Conservation (phyloP, 2,888 invertebrate genomes). For the Netelia fuscicornis region DNA sequence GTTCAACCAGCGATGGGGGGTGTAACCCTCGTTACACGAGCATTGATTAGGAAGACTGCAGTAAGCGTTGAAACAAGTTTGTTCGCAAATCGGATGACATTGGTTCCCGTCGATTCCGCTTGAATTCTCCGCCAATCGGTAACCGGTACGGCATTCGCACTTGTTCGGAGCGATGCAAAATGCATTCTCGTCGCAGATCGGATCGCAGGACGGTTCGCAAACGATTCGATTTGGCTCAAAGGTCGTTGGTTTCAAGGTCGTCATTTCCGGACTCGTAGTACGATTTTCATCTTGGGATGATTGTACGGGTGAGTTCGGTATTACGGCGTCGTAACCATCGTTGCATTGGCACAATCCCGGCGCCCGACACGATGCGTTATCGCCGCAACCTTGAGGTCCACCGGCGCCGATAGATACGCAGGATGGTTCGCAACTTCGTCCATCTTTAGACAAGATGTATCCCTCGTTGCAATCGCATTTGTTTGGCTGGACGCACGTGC, state of each 20-base stretch:
- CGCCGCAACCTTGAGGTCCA: slow-evolving; percentile 37
- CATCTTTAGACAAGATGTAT: slow-evolving; percentile 75
- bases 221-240: not conserved
- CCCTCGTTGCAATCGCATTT: slow-evolving; percentile 80
- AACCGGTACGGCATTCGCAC: slow-evolving; percentile 56
- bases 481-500: slow-evolving; percentile 83
- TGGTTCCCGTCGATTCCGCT: not conserved
- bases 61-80: slow-evolving; percentile 47
- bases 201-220: slow-evolving; percentile 58
- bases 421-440: slow-evolving; percentile 34
- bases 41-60: slow-evolving; percentile 61
- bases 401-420: slow-evolving; percentile 13
- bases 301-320: not conserved
- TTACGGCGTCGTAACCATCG: slow-evolving; percentile 38
- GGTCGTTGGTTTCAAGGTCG: not conserved
- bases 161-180: slow-evolving; percentile 47
- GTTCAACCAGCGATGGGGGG: not conserved
- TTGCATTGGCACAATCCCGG: slow-evolving; percentile 57
- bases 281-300: not conserved
- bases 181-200: slow-evolving; percentile 47
- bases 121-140: not conserved
- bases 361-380: slow-evolving; percentile 35
- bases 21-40: slow-evolving; percentile 55
- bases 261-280: not conserved
- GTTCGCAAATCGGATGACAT: slow-evolving; percentile 62